Percentiles rank a stretch among this genome's conserved stretches.
These are phyloP conservation scores for Cataglyphis albicans DNA, from an alignment of 2,888 invertebrate genomes.

Conservation along the genomic window DNA sequence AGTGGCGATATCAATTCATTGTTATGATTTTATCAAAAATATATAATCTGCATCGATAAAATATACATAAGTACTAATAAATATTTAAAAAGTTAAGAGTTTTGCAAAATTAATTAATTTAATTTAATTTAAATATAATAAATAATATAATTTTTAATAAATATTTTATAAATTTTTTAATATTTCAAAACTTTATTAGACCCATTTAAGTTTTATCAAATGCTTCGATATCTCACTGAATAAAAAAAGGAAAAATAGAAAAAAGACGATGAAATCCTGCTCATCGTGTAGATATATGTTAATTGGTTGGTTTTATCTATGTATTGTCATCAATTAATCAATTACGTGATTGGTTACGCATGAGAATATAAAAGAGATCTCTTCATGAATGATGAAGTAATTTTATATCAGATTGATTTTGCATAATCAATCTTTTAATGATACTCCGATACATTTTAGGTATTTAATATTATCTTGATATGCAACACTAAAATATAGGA, in stretches of 20 bases:
- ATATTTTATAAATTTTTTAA: neutral
- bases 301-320: neutral
- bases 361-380: neutral
- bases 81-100: slow-evolving; percentile 7
- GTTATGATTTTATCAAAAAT: neutral
- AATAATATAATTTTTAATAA: neutral
- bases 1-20: slow-evolving; percentile 7
- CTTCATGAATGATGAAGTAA: neutral
- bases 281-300: neutral
- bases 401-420: neutral
- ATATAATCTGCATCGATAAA: slow-evolving; percentile 15
- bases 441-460: neutral
- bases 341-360: neutral
- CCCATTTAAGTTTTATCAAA: neutral
- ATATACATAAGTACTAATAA: neutral
- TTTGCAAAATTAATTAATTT: neutral
- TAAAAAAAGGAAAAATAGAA: neutral
- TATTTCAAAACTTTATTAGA: neutral
- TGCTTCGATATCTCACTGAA: neutral
- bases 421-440: neutral
- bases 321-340: neutral
- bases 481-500: neutral
- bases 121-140: neutral
- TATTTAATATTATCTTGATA: neutral
- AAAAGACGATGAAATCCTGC: neutral